A percentile compares a stretch with the other conserved stretches of the same genome.
These are phyloP conservation scores for Scrobipalpa atriplicella DNA, from an alignment of 2,888 invertebrate genomes.

Conservation along the genomic window DNA sequence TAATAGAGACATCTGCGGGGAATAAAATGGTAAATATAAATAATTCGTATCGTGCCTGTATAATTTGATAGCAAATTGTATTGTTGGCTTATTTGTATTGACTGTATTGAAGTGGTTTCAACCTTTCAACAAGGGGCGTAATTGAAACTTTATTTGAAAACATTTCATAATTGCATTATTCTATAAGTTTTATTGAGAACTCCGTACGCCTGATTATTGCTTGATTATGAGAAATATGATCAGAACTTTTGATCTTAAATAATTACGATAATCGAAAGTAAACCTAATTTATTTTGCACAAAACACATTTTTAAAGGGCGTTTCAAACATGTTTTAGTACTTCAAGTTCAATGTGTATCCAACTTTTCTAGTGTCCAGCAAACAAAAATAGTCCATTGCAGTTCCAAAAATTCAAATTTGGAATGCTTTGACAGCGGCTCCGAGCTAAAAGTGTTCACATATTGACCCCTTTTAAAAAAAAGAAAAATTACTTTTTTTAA, in stretches of 20 bases:
- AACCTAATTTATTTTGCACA: too few species aligned
- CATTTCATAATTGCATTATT: slow-evolving; percentile 15
- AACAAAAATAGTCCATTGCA: not conserved
- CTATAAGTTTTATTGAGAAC: slow-evolving; percentile 5
- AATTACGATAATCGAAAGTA: not conserved
- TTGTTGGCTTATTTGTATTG: slow-evolving; percentile 18
- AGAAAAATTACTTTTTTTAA: slow-evolving; percentile 12
- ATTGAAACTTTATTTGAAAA: slow-evolving; percentile 24
- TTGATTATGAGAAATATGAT: not conserved
- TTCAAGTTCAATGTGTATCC: not conserved
- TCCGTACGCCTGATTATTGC: not conserved
- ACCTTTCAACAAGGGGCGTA: slow-evolving; percentile 17
- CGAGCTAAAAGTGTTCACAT: slow-evolving; percentile 21
- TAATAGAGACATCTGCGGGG: slow-evolving; percentile 66
- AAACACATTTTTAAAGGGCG: too few species aligned
- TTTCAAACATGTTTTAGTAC: too few species aligned
- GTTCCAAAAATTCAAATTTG: not conserved
- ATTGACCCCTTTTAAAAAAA: slow-evolving; percentile 20
- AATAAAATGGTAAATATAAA: slow-evolving; percentile 50
- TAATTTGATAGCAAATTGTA: slow-evolving; percentile 31
- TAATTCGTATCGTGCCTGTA: slow-evolving; percentile 42
- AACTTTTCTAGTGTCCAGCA: not conserved
- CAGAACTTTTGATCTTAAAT: not conserved
- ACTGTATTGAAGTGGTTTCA: not conserved
- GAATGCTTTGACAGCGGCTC: slow-evolving; percentile 13